Conservation (phyloP, 2,113 vertebrate genomes). For the Xiphophorus maculatus region DNA sequence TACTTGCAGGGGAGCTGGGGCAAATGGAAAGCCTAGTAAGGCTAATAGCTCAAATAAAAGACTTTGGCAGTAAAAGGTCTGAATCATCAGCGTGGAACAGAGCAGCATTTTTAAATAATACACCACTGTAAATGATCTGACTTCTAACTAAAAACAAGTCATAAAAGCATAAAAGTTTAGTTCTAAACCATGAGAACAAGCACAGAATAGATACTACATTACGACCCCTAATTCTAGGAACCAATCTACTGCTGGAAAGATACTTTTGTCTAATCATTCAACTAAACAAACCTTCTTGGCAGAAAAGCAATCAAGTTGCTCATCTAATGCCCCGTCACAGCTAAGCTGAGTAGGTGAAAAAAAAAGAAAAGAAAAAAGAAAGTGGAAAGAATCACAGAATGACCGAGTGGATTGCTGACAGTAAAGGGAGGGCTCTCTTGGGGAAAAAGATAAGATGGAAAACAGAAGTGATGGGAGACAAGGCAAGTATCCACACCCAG, state of each 20-base stretch:
- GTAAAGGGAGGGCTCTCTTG: constrained; percentile 1
- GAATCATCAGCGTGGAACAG: constrained; percentile 1
- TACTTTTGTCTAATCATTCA: constrained; percentile 8
- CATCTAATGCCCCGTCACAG: constrained; percentile 80
- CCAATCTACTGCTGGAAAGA: constrained; percentile 25
- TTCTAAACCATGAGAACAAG: not conserved
- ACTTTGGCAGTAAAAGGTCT: constrained; percentile 11
- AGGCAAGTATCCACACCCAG: constrained; percentile 24
- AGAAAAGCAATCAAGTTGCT: constrained; percentile 85
- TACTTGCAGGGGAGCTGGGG: constrained; percentile 3
- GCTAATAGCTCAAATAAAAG: constrained; percentile 10
- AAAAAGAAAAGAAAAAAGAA: constrained; percentile 15
- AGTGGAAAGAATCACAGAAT: constrained; percentile 45
- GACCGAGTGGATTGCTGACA: not conserved
- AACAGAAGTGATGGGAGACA: constrained; percentile 23
- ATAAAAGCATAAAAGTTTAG: not conserved
- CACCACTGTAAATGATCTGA: not conserved
- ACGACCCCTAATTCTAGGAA: not conserved
- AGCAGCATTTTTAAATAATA: constrained; percentile 1
- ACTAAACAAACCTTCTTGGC: constrained; percentile 86
- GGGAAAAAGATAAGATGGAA: constrained; percentile 25
- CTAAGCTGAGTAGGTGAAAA: constrained; percentile 80
- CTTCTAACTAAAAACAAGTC: not conserved
- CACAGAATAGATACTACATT: not conserved
- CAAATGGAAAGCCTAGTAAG: constrained; percentile 9